phyloP scores from a whole-genome alignment of 2,888 invertebrate genomes.

The Eupithecia dodoneata region DNA sequence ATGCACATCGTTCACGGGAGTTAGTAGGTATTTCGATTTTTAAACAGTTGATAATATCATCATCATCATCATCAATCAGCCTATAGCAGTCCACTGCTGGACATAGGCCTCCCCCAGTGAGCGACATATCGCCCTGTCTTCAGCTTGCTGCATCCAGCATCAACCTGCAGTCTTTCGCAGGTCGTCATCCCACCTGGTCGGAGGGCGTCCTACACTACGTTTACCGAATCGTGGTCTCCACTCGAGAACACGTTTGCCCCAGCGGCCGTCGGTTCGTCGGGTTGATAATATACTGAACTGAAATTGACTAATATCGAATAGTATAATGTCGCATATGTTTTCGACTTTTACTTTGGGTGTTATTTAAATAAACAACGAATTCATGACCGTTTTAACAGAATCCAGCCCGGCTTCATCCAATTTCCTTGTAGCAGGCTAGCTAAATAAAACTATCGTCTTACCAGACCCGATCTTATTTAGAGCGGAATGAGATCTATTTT shows the following conservation, averaged over 20 bases:
- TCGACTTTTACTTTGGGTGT: neutral
- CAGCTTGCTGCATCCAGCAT: no score
- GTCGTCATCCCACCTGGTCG: no score
- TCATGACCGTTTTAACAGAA: neutral
- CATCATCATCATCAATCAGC: no score
- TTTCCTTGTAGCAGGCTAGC: neutral
- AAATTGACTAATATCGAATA: neutral
- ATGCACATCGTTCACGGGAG: neutral
- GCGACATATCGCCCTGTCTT: no score
- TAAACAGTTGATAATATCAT: neutral
- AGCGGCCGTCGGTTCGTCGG: no score
- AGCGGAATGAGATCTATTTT: neutral
- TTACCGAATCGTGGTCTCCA: no score
- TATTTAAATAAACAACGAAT: neutral
- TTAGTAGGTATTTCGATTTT: neutral
- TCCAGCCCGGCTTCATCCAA: neutral
- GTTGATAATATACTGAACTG: neutral
- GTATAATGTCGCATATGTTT: neutral
- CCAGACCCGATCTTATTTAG: neutral
- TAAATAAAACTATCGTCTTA: neutral
- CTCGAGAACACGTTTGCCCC: no score
- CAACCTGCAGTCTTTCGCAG: no score
- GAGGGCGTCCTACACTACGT: no score
- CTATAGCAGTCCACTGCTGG: no score
- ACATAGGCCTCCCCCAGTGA: no score